Percentiles rank a stretch among this genome's conserved stretches.
These are phyloP conservation scores for Leptinotarsa rubiginosa DNA, from an alignment of 2,888 invertebrate species.

Conservation along the genomic window DNA sequence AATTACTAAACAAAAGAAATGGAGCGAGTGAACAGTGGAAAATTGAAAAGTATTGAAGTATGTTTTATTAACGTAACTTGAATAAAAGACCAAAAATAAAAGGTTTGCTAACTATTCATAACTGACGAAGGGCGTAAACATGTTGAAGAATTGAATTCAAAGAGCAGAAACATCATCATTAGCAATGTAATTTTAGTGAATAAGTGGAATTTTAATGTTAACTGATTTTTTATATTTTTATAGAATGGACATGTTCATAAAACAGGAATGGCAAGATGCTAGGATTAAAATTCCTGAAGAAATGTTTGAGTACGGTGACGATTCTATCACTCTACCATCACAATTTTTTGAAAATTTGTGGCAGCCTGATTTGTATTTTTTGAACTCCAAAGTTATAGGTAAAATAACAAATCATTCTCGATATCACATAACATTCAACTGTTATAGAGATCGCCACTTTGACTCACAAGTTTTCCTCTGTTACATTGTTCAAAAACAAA, in stretches of 20 bases:
- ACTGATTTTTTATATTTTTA: slow-evolving; percentile 8
- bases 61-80: too few relatives aligned
- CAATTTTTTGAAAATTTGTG: slow-evolving; percentile 87
- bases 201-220: too few relatives aligned
- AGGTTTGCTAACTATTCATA: too few relatives aligned
- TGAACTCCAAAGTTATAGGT: slow-evolving; percentile 89
- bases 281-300: slow-evolving; percentile 80
- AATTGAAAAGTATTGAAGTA: too few relatives aligned
- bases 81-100: too few relatives aligned
- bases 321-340: slow-evolving; percentile 82
- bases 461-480: slow-evolving; percentile 84
- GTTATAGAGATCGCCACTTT: slow-evolving; percentile 81
- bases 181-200: too few relatives aligned
- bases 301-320: slow-evolving; percentile 84
- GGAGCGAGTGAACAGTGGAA: too few relatives aligned
- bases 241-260: slow-evolving; percentile 87
- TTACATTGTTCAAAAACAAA: slow-evolving; percentile 83
- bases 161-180: too few relatives aligned
- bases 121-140: too few relatives aligned
- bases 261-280: slow-evolving; percentile 85
- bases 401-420: slow-evolving; percentile 46
- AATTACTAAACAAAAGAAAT: too few relatives aligned
- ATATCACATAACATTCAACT: neutral
- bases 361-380: slow-evolving; percentile 88
- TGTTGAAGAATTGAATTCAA: too few relatives aligned